These are phyloP conservation scores for Caenorhabditis becei DNA, from an alignment of 2,888 invertebrate genomes.

Conservation along the genomic window DNA sequence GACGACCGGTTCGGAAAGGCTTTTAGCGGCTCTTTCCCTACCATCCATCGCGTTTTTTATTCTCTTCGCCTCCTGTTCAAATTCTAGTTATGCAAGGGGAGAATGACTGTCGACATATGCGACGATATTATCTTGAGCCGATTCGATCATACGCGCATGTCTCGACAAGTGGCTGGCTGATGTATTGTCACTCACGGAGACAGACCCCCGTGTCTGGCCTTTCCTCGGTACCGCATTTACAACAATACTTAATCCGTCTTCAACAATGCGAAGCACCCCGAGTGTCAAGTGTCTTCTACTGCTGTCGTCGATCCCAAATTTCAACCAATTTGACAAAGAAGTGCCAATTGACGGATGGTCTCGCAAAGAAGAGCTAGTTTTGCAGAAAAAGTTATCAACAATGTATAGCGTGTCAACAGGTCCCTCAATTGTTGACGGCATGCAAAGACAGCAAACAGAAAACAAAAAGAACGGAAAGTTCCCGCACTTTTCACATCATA, in stretches of 20 bases:
- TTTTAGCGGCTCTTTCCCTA: slow-evolving; percentile 13
- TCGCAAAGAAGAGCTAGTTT: slow-evolving; percentile 43
- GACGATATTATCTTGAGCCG: slow-evolving; percentile 62
- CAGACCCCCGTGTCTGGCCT: slow-evolving; percentile 2
- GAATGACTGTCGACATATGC: slow-evolving; percentile 58
- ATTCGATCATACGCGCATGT: slow-evolving; percentile 40
- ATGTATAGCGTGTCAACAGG: slow-evolving; percentile 44
- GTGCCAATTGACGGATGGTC: slow-evolving; percentile 30
- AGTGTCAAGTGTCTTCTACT: slow-evolving; percentile 52
- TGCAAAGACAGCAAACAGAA: slow-evolving; percentile 6
- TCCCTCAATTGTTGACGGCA: not conserved
- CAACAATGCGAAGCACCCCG: slow-evolving; percentile 42
- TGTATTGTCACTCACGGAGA: slow-evolving; percentile 60
- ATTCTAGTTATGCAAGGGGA: slow-evolving; percentile 59
- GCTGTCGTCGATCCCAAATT: slow-evolving; percentile 32
- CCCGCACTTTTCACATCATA: slow-evolving; percentile 45
- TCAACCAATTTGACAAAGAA: slow-evolving; percentile 49
- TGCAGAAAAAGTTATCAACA: slow-evolving; percentile 34
- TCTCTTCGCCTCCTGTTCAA: slow-evolving; percentile 25
- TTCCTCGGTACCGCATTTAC: slow-evolving; percentile 47
- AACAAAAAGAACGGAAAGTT: slow-evolving; percentile 18
- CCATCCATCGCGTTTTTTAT: slow-evolving; percentile 44
- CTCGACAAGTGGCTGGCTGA: slow-evolving; percentile 66
- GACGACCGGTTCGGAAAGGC: slow-evolving; percentile 41
- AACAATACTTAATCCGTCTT: slow-evolving; percentile 51